phyloP scores from a whole-genome alignment of 2,797 vertebrate genomes.

The Vultur gryphus region DNA sequence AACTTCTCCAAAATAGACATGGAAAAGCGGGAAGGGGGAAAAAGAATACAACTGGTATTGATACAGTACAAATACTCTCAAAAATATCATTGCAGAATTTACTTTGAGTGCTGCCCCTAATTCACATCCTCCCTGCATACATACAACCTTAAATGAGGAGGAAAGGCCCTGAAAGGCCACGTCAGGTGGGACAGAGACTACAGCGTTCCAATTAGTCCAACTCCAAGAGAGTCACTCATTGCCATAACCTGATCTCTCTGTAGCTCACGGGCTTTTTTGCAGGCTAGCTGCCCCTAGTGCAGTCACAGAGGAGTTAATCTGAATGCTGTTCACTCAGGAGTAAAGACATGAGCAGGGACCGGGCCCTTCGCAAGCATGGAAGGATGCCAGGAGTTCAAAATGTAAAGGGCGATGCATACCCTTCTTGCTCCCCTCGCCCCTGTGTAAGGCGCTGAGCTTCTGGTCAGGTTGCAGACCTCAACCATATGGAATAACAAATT shows the following conservation, averaged over 20 bases:
- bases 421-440: neutral
- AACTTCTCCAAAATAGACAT: neutral
- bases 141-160: neutral
- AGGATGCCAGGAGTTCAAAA: neutral
- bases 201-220: neutral
- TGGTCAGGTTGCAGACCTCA: slow-evolving; percentile 29
- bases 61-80: neutral
- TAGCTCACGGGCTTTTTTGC: neutral
- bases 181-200: neutral
- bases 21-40: neutral
- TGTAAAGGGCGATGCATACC: neutral
- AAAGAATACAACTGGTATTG: neutral
- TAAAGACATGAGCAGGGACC: neutral
- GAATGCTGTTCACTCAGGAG: neutral
- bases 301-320: neutral
- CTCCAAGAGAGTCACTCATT: neutral
- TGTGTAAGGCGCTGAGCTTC: neutral
- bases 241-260: neutral
- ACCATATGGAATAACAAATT: slow-evolving; percentile 44
- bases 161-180: neutral
- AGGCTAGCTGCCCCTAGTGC: neutral
- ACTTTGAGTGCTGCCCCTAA: neutral
- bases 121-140: neutral
- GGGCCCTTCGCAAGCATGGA: neutral
- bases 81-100: neutral